Percentiles rank a stretch among this genome's conserved stretches.
Conservation (phyloP, 2,888 invertebrate species). For the Polydrusus pterygomalis region DNA sequence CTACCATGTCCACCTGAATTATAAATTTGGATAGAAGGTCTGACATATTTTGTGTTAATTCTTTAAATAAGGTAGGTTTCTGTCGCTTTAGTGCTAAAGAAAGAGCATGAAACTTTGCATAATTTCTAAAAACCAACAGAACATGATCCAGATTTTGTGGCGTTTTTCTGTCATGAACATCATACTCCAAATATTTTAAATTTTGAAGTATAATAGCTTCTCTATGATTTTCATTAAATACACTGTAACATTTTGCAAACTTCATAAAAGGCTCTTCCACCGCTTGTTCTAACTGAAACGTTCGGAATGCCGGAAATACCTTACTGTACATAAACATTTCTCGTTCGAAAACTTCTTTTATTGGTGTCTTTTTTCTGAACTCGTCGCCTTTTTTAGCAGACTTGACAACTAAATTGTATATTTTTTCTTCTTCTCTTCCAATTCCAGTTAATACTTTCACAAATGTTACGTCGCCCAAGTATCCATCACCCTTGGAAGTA, state of each 20-base stretch:
- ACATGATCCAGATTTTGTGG: conserved; percentile 64
- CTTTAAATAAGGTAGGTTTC: conserved; percentile 45
- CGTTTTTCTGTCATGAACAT: conserved; percentile 59
- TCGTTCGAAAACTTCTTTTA: conserved; percentile 55
- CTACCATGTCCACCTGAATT: conserved; percentile 51
- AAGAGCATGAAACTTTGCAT: conserved; percentile 61
- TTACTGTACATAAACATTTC: conserved; percentile 58
- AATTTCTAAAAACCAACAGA: conserved; percentile 47
- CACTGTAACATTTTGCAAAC: conserved; percentile 60
- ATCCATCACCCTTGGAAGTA: conserved; percentile 59
- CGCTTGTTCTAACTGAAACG: conserved; percentile 54
- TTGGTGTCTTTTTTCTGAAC: conserved; percentile 47
- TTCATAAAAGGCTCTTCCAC: conserved; percentile 43
- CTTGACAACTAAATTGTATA: conserved; percentile 49
- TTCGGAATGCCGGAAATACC: conserved; percentile 55
- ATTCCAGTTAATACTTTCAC: conserved; percentile 54
- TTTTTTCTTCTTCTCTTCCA: conserved; percentile 48
- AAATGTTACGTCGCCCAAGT: conserved; percentile 59
- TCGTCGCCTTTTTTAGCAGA: conserved; percentile 46
- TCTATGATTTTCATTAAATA: conserved; percentile 55
- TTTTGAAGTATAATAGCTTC: conserved; percentile 63
- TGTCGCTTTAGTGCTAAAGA: conserved; percentile 59
- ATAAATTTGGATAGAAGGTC: conserved; percentile 59
- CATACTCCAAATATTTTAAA: conserved; percentile 60
- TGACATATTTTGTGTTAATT: conserved; percentile 58